These are phyloP conservation scores for Pseudeuparius sepicola DNA, from an alignment of 2,888 invertebrate species.

Conservation along the genomic window DNA sequence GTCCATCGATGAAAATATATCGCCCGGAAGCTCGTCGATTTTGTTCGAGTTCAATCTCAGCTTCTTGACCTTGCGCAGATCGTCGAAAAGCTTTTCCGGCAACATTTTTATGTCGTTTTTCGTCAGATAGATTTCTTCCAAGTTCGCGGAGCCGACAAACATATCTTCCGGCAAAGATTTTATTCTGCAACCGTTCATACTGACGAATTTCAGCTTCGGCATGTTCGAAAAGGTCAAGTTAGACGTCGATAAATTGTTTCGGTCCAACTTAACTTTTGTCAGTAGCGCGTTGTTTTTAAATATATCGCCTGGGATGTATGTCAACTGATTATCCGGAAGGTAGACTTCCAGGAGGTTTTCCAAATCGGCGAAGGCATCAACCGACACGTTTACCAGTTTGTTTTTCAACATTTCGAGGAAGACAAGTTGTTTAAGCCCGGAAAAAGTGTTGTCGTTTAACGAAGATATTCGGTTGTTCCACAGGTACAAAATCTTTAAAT, in stretches of 20 bases:
- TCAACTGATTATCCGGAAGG: slow-evolving; percentile 34
- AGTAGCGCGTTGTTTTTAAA: slow-evolving; percentile 52
- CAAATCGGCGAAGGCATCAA: slow-evolving; percentile 44
- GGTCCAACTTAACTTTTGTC: slow-evolving; percentile 45
- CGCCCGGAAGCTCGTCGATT: slow-evolving; percentile 48
- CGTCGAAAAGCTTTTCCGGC: slow-evolving; percentile 49
- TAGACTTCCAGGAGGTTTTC: slow-evolving; percentile 23
- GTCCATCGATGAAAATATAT: slow-evolving; percentile 44
- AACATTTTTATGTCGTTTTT: slow-evolving; percentile 43
- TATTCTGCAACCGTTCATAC: slow-evolving; percentile 36
- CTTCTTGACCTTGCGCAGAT: slow-evolving; percentile 50
- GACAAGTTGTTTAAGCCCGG: slow-evolving; percentile 50
- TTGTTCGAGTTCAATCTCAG: slow-evolving; percentile 61
- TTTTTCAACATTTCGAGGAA: slow-evolving; percentile 62
- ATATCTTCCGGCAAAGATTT: slow-evolving; percentile 49
- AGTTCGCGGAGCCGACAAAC: slow-evolving; percentile 48
- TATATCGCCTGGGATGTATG: slow-evolving; percentile 47
- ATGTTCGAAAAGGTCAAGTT: slow-evolving; percentile 42
- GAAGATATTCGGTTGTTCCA: slow-evolving; percentile 43
- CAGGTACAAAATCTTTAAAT: slow-evolving; percentile 54
- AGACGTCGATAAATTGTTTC: slow-evolving; percentile 23
- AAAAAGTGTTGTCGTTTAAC: slow-evolving; percentile 48
- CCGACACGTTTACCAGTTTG: slow-evolving; percentile 49
- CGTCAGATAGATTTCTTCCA: slow-evolving; percentile 52
- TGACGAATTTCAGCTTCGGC: slow-evolving; percentile 33